Conservation (phyloP, 2,113 vertebrate genomes). For the Telmatochromis brichardi region DNA sequence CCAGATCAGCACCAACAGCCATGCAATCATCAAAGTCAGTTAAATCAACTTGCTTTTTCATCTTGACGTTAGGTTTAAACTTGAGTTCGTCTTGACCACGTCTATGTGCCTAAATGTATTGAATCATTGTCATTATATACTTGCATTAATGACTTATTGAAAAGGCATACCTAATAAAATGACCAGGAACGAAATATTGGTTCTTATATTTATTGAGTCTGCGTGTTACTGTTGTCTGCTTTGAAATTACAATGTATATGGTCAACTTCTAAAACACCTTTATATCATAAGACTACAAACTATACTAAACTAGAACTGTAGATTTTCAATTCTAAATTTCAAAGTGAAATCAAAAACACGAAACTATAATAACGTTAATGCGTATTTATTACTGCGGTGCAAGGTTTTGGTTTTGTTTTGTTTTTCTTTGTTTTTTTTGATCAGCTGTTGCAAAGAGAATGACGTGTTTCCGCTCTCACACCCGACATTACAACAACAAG, state of each 20-base stretch:
- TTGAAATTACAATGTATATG: neutral
- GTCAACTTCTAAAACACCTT: neutral
- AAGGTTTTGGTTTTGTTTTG: neutral
- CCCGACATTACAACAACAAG: constrained; percentile 52
- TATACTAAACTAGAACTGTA: neutral
- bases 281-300: fast-evolving
- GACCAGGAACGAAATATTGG: neutral
- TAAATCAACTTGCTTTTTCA: neutral
- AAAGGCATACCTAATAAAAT: neutral
- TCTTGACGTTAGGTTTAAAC: neutral
- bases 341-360: neutral
- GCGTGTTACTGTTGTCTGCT: neutral
- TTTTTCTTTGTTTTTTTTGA: neutral
- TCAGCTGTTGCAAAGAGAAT: constrained; percentile 14
- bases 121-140: neutral
- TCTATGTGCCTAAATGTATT: neutral
- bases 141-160: neutral
- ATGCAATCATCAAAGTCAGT: neutral
- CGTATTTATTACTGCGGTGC: neutral
- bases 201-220: neutral
- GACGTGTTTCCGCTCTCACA: constrained; percentile 58
- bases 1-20: neutral
- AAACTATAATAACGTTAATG: neutral
- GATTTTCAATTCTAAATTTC: neutral
- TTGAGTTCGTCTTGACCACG: neutral